A percentile compares a stretch with the other conserved stretches of the same genome.
Conservation (phyloP, 2,888 invertebrate genomes). For the Drosophila prostipennis region DNA sequence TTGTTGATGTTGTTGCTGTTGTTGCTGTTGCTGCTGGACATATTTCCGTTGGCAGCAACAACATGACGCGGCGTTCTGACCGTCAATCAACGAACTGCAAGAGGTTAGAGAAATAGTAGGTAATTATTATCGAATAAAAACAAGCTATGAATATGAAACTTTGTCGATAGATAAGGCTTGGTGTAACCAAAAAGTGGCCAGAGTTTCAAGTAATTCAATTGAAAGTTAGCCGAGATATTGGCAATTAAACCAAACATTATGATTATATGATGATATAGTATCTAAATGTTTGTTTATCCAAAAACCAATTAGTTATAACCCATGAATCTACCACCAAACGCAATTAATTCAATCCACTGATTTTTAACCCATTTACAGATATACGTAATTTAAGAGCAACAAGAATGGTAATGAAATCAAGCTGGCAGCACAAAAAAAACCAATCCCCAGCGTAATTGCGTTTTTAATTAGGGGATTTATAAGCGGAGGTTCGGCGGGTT, state of each 20-base stretch:
- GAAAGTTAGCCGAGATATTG: background rate
- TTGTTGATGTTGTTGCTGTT: conserved; percentile 38
- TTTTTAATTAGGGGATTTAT: conserved; percentile 69
- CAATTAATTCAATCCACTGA: background rate
- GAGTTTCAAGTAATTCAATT: background rate
- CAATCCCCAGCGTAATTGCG: conserved; percentile 62
- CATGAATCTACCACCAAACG: background rate
- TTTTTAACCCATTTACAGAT: background rate
- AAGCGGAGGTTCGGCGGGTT: conserved; percentile 58
- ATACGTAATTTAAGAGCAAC: background rate
- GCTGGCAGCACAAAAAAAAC: conserved; percentile 13
- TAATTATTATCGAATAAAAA: background rate
- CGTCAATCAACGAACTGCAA: conserved; percentile 35
- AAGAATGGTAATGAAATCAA: conserved; percentile 38
- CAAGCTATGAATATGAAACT: background rate
- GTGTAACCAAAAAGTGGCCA: rapidly evolving
- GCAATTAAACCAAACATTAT: background rate
- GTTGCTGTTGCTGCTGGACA: conserved; percentile 49
- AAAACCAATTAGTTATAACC: too few species aligned
- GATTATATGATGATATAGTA: background rate
- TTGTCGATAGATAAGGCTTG: background rate
- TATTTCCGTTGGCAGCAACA: conserved; percentile 60
- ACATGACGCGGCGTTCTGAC: conserved; percentile 64
- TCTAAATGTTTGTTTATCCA: background rate
- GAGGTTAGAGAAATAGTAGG: background rate